A percentile compares a stretch with the other conserved stretches of the same genome.
Conservation (phyloP, 1,140 invertebrate genomes). For the Chrysomallon squamiferum region DNA sequence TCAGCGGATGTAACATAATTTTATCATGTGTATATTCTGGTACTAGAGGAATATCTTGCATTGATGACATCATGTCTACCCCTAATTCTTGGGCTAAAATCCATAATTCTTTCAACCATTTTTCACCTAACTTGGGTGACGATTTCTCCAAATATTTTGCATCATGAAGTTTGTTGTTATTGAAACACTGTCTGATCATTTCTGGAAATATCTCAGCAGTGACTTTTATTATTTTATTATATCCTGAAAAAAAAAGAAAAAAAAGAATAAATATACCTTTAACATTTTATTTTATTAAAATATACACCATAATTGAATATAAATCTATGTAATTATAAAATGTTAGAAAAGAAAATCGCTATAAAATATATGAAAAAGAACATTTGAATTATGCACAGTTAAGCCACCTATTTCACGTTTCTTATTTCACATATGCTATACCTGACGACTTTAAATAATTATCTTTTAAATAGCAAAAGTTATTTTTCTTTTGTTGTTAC, state of each 20-base stretch:
- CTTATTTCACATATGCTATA: no score
- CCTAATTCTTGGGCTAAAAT: background rate
- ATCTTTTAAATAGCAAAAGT: no score
- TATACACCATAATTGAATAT: no score
- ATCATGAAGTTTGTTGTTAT: background rate
- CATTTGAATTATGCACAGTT: no score
- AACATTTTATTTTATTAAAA: no score
- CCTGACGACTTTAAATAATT: no score
- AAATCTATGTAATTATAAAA: no score
- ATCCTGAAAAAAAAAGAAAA: background rate
- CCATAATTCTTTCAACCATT: constrained; percentile 13
- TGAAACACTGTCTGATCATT: background rate
- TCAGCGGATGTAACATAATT: constrained; percentile 3
- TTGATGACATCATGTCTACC: background rate
- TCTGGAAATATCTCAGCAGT: background rate
- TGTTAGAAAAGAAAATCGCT: no score
- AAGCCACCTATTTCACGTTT: no score
- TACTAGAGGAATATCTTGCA: constrained; percentile 1
- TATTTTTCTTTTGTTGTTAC: no score
- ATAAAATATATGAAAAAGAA: no score
- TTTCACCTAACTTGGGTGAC: background rate
- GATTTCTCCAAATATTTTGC: background rate
- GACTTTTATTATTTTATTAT: background rate
- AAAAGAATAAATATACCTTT: background rate
- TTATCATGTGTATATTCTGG: background rate